These are phyloP conservation scores for Thymelicus sylvestris DNA, from an alignment of 2,888 invertebrate genomes.

Conservation along the genomic window DNA sequence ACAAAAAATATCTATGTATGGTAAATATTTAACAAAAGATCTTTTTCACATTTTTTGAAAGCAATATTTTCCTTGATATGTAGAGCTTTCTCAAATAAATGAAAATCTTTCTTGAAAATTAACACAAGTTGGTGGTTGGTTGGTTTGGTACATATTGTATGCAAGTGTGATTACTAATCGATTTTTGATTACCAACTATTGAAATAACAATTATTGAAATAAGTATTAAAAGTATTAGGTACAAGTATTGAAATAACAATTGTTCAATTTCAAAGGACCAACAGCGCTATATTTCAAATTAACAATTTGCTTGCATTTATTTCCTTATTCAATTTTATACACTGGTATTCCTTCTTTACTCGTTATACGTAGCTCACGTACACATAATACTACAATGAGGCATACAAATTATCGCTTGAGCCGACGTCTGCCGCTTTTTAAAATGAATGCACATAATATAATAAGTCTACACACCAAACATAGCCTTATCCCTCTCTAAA, in stretches of 20 bases:
- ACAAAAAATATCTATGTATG: no score
- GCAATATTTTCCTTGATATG: no score
- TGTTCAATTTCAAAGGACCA: neutral
- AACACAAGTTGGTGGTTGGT: no score
- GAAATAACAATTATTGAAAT: no score
- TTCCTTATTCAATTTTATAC: slow-evolving; percentile 63
- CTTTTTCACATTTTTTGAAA: no score
- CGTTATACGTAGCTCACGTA: slow-evolving; percentile 78
- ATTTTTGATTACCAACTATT: neutral
- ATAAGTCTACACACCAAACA: slow-evolving; percentile 41
- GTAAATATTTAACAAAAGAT: no score
- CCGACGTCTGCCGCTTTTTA: slow-evolving; percentile 66
- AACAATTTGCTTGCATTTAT: slow-evolving; percentile 55
- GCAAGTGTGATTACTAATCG: neutral
- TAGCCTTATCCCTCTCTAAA: slow-evolving; percentile 41
- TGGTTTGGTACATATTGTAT: no score
- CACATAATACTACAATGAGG: slow-evolving; percentile 80
- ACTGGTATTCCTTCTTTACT: slow-evolving; percentile 68
- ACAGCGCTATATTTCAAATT: slow-evolving; percentile 17
- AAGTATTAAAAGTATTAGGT: no score
- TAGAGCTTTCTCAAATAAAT: no score
- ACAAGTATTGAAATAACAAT: no score
- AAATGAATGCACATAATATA: slow-evolving; percentile 61
- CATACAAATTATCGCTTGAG: slow-evolving; percentile 82
- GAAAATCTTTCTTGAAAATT: no score